Evolutionary conservation across 2,888 invertebrate genomes (phyloP).

Genomic region (Terebella lapidaria): DNA sequence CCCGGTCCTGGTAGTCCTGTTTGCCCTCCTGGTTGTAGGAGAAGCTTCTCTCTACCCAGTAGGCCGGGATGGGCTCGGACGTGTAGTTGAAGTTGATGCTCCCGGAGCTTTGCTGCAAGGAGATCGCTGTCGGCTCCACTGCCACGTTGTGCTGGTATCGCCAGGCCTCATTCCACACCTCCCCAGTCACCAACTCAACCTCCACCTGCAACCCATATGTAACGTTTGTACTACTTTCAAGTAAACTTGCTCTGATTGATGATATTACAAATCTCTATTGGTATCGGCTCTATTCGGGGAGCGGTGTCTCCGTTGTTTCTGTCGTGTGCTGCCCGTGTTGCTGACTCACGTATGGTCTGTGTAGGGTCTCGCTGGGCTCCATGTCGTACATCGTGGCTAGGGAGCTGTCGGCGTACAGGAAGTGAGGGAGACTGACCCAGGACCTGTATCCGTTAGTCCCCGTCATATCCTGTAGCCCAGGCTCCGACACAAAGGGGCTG

Average conservation of each 20-base stretch:
- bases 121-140: too few species aligned
- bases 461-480: slow-evolving; percentile 20
- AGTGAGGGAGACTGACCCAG: slow-evolving; percentile 20
- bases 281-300: too few species aligned
- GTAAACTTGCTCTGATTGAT: too few species aligned
- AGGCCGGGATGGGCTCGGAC: slow-evolving; percentile 15
- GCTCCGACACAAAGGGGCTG: slow-evolving; percentile 9
- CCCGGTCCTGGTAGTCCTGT: slow-evolving; percentile 15
- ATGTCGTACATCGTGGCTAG: not conserved
- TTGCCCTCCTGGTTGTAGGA: slow-evolving; percentile 10
- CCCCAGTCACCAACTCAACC: slow-evolving; percentile 21
- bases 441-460: slow-evolving; percentile 14
- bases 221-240: too few species aligned
- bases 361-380: not conserved
- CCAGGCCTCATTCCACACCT: slow-evolving; percentile 12
- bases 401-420: slow-evolving; percentile 8
- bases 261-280: too few species aligned
- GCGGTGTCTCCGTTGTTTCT: too few species aligned
- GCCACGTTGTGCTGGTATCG: slow-evolving; percentile 20
- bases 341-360: not conserved
- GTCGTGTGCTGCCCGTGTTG: too few species aligned
- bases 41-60: slow-evolving; percentile 15
- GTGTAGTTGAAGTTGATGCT: not conserved
- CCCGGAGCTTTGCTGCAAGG: too few species aligned
- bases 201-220: slow-evolving; percentile 16